Evolutionary conservation across 2,113 vertebrate species (phyloP).

Genomic region (Petaurus breviceps): DNA sequence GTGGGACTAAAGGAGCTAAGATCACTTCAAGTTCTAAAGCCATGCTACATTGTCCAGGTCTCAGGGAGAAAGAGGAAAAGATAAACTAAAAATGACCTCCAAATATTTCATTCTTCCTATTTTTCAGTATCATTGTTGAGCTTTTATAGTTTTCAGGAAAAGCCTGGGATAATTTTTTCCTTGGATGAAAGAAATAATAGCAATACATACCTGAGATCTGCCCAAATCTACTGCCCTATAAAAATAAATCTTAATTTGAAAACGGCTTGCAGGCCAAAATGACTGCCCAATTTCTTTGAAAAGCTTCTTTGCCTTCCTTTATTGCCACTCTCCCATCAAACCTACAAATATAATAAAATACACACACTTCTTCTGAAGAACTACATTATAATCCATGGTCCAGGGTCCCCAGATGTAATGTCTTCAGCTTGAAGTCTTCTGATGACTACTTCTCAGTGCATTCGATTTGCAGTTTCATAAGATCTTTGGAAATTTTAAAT

Average conservation of each 20-base stretch:
- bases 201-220: constrained; percentile 3
- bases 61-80: neutral
- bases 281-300: constrained; percentile 19
- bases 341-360: constrained; percentile 41
- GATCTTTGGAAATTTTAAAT: constrained; percentile 79
- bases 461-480: constrained; percentile 72
- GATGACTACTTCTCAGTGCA: neutral
- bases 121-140: neutral
- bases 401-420: constrained; percentile 48
- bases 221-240: constrained; percentile 6
- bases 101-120: neutral
- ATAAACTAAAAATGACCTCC: constrained; percentile 3
- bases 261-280: constrained; percentile 45
- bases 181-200: constrained; percentile 26
- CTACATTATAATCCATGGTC: constrained; percentile 17
- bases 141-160: constrained; percentile 36
- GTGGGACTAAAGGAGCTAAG: neutral
- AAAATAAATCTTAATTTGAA: constrained; percentile 28
- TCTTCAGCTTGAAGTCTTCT: constrained; percentile 55
- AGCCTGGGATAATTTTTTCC: constrained; percentile 22
- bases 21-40: neutral
- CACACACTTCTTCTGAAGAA: constrained; percentile 3
- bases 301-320: constrained; percentile 46
- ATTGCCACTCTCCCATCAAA: constrained; percentile 33
- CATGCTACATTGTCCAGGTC: neutral